Percentiles rank a stretch among this genome's conserved stretches.
Evolutionary conservation across 2,113 vertebrate species (phyloP).

Genomic region (Peromyscus maniculatus): DNA sequence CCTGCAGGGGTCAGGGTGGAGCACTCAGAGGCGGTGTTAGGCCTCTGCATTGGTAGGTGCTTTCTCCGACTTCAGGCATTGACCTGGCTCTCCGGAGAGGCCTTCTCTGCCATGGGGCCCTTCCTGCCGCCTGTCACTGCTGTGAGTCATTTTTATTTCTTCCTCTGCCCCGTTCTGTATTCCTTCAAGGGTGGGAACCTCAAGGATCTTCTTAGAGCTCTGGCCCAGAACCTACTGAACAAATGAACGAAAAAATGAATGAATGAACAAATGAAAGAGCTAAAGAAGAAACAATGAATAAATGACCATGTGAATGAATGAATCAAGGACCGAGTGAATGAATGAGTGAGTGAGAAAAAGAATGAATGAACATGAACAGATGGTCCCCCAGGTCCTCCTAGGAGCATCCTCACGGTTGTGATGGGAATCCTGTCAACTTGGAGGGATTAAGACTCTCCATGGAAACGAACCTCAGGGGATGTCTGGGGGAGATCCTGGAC

Average conservation of each 20-base stretch:
- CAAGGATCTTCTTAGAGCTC: not conserved
- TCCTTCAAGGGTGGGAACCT: not conserved
- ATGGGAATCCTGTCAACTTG: not conserved
- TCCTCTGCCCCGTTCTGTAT: not conserved
- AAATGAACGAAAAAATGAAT: not conserved
- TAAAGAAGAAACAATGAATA: not conserved
- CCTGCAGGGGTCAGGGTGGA: not conserved
- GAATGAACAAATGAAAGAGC: not conserved
- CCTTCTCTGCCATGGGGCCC: not conserved
- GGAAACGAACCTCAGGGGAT: not conserved
- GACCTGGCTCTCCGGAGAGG: not conserved
- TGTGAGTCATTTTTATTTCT: not conserved
- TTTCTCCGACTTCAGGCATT: not conserved
- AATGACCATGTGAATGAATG: not conserved
- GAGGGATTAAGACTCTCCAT: not conserved
- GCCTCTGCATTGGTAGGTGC: not conserved
- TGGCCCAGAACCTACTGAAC: not conserved
- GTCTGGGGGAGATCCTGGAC: not conserved
- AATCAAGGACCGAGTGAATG: not conserved
- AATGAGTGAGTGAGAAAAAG: not conserved
- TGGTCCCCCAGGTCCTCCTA: not conserved
- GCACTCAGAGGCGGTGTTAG: not conserved
- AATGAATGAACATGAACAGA: not conserved
- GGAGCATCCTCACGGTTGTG: not conserved
- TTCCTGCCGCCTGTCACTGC: not conserved